phyloP scores from a whole-genome alignment of 2,888 invertebrate genomes.

The Andrena dorsata region DNA sequence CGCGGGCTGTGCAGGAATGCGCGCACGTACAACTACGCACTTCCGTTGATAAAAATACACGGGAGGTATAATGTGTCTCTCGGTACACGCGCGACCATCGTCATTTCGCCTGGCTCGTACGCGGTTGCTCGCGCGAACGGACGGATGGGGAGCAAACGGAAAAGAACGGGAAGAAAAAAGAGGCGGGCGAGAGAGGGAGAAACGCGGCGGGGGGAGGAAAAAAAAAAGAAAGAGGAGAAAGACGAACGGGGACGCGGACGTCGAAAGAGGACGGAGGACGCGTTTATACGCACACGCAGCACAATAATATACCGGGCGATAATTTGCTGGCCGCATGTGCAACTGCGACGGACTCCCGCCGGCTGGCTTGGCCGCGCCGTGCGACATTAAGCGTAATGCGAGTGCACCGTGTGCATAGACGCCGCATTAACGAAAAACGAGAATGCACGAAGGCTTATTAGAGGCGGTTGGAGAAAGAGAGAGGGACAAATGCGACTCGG shows the following conservation, averaged over 20 bases:
- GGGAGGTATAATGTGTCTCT: constrained; percentile 78
- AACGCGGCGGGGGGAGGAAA: neutral
- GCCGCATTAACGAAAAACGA: constrained; percentile 72
- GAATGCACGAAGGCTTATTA: constrained; percentile 60
- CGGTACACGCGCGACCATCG: constrained; percentile 74
- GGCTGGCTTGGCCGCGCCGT: constrained; percentile 29
- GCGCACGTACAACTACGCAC: constrained; percentile 83
- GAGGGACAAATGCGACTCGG: constrained; percentile 3
- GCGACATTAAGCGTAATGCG: constrained; percentile 75
- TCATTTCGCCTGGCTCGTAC: constrained; percentile 67
- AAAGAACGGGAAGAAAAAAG: constrained; percentile 17
- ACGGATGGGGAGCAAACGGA: constrained; percentile 33
- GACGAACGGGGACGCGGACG: neutral
- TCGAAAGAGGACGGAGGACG: constrained; percentile 44
- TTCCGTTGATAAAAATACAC: constrained; percentile 85
- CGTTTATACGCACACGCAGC: constrained; percentile 69
- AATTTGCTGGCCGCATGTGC: constrained; percentile 71
- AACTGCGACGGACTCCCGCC: constrained; percentile 22
- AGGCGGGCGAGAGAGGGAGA: neutral
- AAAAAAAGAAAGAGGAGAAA: neutral
- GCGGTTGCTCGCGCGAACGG: constrained; percentile 37
- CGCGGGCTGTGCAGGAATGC: constrained; percentile 78
- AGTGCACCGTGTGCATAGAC: constrained; percentile 69
- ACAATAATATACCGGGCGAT: constrained; percentile 74
- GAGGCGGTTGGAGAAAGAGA: constrained; percentile 8